Evolutionary conservation across 2,113 vertebrate species (phyloP).

Genomic region (Sylvilagus bachmani): DNA sequence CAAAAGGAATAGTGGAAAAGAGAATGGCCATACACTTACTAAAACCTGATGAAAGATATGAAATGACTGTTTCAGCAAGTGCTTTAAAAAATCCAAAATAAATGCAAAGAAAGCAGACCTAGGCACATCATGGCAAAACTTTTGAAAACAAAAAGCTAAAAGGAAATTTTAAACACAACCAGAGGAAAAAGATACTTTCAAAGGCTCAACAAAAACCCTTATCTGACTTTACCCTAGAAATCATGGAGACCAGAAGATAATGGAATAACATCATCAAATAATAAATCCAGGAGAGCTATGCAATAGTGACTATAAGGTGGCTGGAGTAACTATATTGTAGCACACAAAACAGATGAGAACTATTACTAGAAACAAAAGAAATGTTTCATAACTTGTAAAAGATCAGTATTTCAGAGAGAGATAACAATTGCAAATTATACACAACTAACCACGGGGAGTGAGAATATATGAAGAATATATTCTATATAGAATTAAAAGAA

Average conservation of each 20-base stretch:
- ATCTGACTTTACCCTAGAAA: neutral
- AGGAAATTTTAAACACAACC: neutral
- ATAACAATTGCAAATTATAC: neutral
- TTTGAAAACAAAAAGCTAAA: neutral
- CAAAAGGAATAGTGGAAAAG: neutral
- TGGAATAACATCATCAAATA: neutral
- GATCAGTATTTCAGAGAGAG: constrained; percentile 1
- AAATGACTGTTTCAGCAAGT: neutral
- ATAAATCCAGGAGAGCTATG: neutral
- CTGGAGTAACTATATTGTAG: neutral
- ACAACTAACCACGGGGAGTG: neutral
- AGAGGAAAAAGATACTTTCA: neutral
- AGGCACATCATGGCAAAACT: neutral
- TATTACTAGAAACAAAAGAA: neutral
- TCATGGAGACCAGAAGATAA: neutral
- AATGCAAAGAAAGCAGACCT: neutral
- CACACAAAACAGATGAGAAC: neutral
- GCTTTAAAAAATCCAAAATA: neutral
- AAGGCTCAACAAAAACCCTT: neutral
- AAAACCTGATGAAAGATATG: neutral
- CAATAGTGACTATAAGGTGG: neutral
- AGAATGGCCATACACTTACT: neutral
- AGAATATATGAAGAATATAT: neutral
- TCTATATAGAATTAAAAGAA: neutral
- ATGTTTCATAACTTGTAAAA: neutral